Percentiles rank a stretch among this genome's conserved stretches.
Evolutionary conservation across 2,797 vertebrate species (phyloP).

Genomic region (Pampus argenteus): DNA sequence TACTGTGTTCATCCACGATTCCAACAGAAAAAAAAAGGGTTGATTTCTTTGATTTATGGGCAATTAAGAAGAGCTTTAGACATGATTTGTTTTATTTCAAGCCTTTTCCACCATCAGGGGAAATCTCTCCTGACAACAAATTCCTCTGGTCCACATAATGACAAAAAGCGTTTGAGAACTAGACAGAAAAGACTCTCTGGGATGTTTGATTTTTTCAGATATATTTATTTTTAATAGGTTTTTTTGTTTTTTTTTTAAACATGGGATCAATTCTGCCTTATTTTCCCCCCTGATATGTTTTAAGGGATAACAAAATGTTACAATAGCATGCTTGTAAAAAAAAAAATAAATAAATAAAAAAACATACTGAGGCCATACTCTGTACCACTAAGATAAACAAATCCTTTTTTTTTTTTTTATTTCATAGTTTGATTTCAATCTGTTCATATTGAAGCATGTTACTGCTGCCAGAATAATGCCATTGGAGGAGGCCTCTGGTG

Average conservation of each 20-base stretch:
- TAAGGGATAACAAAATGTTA: neutral
- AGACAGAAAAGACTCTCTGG: neutral
- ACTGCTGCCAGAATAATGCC: conserved; percentile 16
- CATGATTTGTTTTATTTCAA: conserved; percentile 52
- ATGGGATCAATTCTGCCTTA: neutral
- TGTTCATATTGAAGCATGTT: conserved; percentile 16
- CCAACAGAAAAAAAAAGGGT: conserved; percentile 13
- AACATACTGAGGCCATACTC: neutral
- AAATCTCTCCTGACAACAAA: conserved; percentile 37
- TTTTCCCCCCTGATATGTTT: neutral
- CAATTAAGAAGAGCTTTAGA: conserved; percentile 61
- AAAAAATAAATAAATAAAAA: too few species aligned
- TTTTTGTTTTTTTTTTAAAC: too few species aligned
- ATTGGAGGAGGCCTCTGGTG: conserved; percentile 13
- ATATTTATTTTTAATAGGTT: conserved; percentile 22
- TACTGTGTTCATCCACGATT: conserved; percentile 26
- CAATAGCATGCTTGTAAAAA: neutral
- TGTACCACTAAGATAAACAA: neutral
- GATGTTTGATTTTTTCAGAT: conserved; percentile 25
- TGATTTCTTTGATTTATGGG: conserved; percentile 55
- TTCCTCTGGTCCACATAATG: conserved; percentile 7
- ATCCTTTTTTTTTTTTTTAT: neutral
- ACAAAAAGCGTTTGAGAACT: conserved; percentile 7
- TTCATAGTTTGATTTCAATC: conserved; percentile 2
- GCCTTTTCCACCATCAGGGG: conserved; percentile 37